Evolutionary conservation across 2,113 vertebrate genomes (phyloP).

Genomic region (Pristiophorus japonicus): DNA sequence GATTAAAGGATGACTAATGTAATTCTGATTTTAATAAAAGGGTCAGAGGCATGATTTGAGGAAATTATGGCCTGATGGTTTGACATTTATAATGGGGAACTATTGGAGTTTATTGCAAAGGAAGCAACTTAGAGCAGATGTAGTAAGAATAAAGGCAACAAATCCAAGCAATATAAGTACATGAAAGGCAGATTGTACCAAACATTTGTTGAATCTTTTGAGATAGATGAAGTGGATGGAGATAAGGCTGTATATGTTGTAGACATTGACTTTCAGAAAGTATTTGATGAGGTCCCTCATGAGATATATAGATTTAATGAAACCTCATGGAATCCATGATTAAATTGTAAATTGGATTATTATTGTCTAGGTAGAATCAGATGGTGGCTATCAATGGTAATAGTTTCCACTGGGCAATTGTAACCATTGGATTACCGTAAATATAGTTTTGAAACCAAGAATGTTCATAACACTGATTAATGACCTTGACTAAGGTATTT

Average conservation of each 20-base stretch:
- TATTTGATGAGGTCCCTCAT: not conserved
- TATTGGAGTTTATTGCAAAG: too few relatives aligned
- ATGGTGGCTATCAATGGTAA: too few relatives aligned
- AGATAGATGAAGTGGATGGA: not conserved
- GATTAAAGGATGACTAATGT: not conserved
- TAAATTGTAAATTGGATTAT: not conserved
- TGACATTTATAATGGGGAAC: not conserved
- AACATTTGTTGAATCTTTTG: not conserved
- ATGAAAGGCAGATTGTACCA: not conserved
- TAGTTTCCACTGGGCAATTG: too few relatives aligned
- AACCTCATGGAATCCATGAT: not conserved
- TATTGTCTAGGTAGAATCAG: not conserved
- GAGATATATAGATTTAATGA: too few relatives aligned
- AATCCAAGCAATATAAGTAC: not conserved
- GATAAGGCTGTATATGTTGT: not conserved
- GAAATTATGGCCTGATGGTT: not conserved
- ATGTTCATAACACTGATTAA: not conserved
- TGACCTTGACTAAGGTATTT: not conserved
- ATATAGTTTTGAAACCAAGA: not conserved
- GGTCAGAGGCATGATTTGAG: not conserved
- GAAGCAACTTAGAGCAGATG: not conserved
- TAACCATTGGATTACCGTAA: not conserved
- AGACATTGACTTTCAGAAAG: not conserved
- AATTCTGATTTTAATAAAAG: not conserved
- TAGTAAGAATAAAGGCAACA: not conserved